Conservation (phyloP, 2,888 invertebrate genomes). For the Apamea epomidion region DNA sequence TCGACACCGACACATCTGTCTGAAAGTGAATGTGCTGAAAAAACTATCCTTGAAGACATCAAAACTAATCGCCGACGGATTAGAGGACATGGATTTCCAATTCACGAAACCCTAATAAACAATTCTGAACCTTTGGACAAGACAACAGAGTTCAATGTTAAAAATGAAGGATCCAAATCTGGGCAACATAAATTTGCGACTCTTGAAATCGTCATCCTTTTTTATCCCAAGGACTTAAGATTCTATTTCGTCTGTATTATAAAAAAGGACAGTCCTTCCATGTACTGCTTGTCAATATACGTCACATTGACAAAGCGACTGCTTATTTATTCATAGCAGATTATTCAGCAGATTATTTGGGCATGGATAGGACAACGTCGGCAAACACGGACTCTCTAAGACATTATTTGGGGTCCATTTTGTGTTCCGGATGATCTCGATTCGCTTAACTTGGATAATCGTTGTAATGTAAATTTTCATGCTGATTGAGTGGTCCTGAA, state of each 20-base stretch:
- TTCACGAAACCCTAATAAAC: constrained; percentile 28
- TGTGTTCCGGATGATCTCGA: constrained; percentile 83
- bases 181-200: constrained; percentile 39
- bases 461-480: constrained; percentile 81
- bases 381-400: constrained; percentile 81
- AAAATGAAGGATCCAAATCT: neutral
- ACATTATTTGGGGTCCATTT: constrained; percentile 80
- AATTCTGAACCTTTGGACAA: constrained; percentile 2
- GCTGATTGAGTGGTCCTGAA: constrained; percentile 73
- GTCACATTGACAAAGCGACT: constrained; percentile 86
- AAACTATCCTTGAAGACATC: constrained; percentile 83
- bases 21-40: constrained; percentile 85
- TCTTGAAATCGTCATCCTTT: constrained; percentile 12
- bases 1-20: constrained; percentile 87
- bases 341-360: constrained; percentile 83
- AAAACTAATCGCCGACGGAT: constrained; percentile 89
- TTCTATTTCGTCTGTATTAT: constrained; percentile 36
- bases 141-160: constrained; percentile 30
- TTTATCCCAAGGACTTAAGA: constrained; percentile 32
- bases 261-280: constrained; percentile 55
- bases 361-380: constrained; percentile 81
- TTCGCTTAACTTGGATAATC: constrained; percentile 78
- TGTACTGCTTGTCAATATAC: constrained; percentile 86
- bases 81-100: constrained; percentile 72
- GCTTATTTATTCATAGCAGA: constrained; percentile 89